Percentiles rank a stretch among this genome's conserved stretches.
These are phyloP conservation scores for Polydrusus cervinus DNA, from an alignment of 2,888 invertebrate genomes.

Conservation along the genomic window DNA sequence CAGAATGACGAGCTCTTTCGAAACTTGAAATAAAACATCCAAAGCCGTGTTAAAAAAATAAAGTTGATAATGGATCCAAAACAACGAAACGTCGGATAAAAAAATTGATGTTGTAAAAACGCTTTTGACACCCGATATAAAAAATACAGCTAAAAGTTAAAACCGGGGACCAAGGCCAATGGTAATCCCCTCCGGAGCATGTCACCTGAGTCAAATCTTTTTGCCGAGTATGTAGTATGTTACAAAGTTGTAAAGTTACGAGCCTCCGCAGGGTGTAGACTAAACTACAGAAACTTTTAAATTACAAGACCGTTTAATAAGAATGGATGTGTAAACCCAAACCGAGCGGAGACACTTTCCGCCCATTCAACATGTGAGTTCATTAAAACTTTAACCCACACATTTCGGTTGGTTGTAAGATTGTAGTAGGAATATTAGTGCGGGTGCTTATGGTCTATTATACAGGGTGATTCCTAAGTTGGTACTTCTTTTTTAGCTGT, in stretches of 20 bases:
- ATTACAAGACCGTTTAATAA: constrained; percentile 42
- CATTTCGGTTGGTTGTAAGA: constrained; percentile 26
- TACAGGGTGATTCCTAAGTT: too few species aligned
- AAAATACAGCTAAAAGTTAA: too few species aligned
- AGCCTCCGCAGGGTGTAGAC: constrained; percentile 32
- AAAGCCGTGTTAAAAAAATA: too few species aligned
- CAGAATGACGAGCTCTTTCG: too few species aligned
- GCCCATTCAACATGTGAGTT: constrained; percentile 49
- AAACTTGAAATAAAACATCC: too few species aligned
- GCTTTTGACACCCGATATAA: too few species aligned
- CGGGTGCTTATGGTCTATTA: not conserved
- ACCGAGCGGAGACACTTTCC: constrained; percentile 43
- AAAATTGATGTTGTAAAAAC: too few species aligned
- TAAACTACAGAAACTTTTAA: constrained; percentile 39
- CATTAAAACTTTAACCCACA: constrained; percentile 51
- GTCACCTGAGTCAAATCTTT: not conserved
- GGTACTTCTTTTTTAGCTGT: too few species aligned
- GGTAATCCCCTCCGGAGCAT: too few species aligned
- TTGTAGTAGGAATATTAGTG: constrained; percentile 24
- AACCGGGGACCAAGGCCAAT: too few species aligned
- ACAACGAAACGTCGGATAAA: too few species aligned
- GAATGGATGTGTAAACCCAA: constrained; percentile 48
- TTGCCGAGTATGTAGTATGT: constrained; percentile 13
- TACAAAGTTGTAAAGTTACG: constrained; percentile 36
- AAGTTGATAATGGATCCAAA: too few species aligned